Base-by-base conservation (phyloP, 2,797 vertebrate genomes). In the Triplophysa yarkandensis region DNA sequence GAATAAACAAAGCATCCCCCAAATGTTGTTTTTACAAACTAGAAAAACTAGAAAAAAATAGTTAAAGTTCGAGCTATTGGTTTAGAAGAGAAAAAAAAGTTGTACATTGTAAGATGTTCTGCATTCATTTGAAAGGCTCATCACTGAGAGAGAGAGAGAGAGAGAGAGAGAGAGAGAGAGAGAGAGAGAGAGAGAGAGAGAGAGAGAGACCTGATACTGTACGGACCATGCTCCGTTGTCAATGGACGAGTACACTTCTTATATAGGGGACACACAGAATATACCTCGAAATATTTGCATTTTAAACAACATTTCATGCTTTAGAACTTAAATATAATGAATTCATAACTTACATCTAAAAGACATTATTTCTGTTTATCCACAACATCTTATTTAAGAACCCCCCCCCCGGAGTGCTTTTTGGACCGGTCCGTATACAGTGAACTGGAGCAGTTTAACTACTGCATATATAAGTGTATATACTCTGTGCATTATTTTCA, bases 201-300 rank as follows among this genome's bases (percentile, higher is more conserved):
- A 62, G 54, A 73, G 81, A 84, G 86, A 85, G 89, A 91, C 88
- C 87, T 86, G 89, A 89, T 88, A 88, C 85, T 73, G 68, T 57
- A 84, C 48, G 44, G 52, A 55, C 61, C 60, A 46, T 46, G 87
- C 88, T 90, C 88, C 69, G 80, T 78, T 90, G 89, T 85, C 88
- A 85, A 85, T 83, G 84, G 87, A 80, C 81, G 61, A 36, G 13
- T 2, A 85, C 85, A 90, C 79, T 30, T 78, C 2, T 32, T 30
- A 4, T 6, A 28, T 55, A 86, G 89, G 68, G 52, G 67, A 50
- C n/a, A 36, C 13, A 0, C 21, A 19, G 3, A 54, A 10, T 9
- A 11, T 21, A 19, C 41, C 52, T 52, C 21, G n/a, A 23, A 62
- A 63, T 7, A 19, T 10, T 41, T 32, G 36, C 28, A 39, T 62